These are phyloP conservation scores for Ornithoptera priamus DNA, from an alignment of 2,888 invertebrate genomes.

Conservation along the genomic window DNA sequence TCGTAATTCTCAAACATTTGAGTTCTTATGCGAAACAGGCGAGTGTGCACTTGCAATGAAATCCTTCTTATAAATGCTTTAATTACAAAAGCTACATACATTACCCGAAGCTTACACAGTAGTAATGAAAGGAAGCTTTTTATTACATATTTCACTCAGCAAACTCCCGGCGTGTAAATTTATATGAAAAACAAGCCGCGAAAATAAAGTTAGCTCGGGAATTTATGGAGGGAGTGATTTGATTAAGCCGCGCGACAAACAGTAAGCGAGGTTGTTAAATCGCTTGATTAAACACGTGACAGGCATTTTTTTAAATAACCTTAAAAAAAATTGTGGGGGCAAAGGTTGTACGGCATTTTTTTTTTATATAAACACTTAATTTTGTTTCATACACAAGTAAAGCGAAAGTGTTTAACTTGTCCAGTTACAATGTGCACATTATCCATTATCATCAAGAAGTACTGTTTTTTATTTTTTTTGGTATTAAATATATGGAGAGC, in stretches of 20 bases:
- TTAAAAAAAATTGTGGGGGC: neutral
- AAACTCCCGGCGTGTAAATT: neutral
- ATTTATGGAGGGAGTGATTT: conserved; percentile 2
- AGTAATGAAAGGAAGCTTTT: neutral
- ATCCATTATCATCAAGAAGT: too few species aligned
- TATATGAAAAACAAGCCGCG: neutral
- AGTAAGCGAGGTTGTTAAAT: conserved; percentile 10
- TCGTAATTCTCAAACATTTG: too few species aligned
- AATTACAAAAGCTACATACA: neutral
- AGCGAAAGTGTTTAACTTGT: too few species aligned
- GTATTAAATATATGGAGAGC: too few species aligned
- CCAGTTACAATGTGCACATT: too few species aligned
- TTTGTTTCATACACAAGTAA: too few species aligned
- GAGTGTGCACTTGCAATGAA: neutral
- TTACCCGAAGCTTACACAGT: neutral
- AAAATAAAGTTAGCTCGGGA: neutral
- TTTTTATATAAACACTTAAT: neutral
- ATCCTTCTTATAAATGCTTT: neutral
- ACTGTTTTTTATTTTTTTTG: too few species aligned
- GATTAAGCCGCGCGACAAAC: conserved; percentile 14
- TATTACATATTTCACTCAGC: neutral
- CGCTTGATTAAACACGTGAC: conserved; percentile 12
- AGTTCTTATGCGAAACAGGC: too few species aligned
- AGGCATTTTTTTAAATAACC: conserved; percentile 1
- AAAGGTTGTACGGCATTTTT: neutral